phyloP scores from a whole-genome alignment of 2,113 vertebrate genomes.

The Oenanthe melanoleuca region DNA sequence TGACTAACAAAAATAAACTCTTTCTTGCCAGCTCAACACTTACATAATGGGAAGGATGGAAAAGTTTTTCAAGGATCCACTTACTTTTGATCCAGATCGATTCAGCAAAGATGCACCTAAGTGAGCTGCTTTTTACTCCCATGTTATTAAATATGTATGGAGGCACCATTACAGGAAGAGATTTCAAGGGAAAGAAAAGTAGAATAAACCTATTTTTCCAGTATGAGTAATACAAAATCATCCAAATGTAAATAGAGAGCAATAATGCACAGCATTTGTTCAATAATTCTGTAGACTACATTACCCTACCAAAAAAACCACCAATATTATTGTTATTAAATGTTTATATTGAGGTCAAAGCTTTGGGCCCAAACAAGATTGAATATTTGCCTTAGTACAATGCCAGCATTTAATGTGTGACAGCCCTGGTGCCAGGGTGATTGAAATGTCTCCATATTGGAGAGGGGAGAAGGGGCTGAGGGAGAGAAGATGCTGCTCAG shows the following conservation, averaged over 20 bases:
- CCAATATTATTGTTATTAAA: neutral
- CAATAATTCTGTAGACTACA: neutral
- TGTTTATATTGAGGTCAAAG: neutral
- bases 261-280: neutral
- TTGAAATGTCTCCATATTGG: neutral
- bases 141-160: constrained; percentile 10
- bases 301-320: neutral
- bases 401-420: neutral
- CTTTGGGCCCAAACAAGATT: neutral
- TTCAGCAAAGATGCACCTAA: constrained; percentile 87
- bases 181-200: neutral
- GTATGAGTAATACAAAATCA: neutral
- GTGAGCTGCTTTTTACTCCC: constrained; percentile 73
- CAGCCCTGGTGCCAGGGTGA: neutral
- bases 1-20: neutral
- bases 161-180: neutral
- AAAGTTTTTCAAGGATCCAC: constrained; percentile 86
- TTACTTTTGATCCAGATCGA: constrained; percentile 89
- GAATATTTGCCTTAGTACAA: neutral
- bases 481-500: neutral
- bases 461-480: neutral
- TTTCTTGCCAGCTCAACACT: constrained; percentile 79
- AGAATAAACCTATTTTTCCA: neutral
- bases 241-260: neutral
- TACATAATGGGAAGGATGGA: constrained; percentile 85